These are phyloP conservation scores for Spinus olivaceus DNA, from an alignment of 2,797 vertebrate genomes.

Conservation along the genomic window DNA sequence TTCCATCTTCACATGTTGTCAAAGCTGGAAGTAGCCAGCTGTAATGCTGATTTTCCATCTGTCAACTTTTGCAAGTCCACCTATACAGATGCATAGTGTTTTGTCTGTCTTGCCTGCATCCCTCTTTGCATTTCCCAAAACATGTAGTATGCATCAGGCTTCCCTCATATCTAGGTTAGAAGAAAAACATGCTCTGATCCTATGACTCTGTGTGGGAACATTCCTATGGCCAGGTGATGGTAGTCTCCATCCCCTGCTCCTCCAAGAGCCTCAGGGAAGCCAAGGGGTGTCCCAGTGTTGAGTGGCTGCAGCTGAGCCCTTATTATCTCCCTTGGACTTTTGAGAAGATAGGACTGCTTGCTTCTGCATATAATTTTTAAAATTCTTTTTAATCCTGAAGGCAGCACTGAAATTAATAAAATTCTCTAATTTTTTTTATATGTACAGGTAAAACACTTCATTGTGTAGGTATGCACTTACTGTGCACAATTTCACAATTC, in stretches of 20 bases:
- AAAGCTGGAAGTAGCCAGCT: not conserved
- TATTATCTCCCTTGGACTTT: not conserved
- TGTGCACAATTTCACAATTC: not conserved
- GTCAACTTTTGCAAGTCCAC: not conserved
- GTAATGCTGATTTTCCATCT: not conserved
- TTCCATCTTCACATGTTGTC: not conserved
- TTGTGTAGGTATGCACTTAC: not conserved
- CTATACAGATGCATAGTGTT: not conserved
- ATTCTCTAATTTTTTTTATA: not conserved
- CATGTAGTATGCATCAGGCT: not conserved
- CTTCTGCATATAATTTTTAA: not conserved
- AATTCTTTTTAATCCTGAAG: not conserved
- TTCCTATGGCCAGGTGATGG: not conserved
- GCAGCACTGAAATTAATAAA: not conserved
- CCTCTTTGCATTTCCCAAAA: not conserved
- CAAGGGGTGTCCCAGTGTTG: rapidly evolving
- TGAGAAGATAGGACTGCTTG: not conserved
- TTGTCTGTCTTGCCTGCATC: not conserved
- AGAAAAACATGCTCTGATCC: not conserved
- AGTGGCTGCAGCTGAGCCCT: not conserved
- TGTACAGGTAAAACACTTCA: not conserved
- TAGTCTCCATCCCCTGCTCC: not conserved
- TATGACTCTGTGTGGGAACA: not conserved
- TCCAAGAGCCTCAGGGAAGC: rapidly evolving
- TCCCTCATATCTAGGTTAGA: not conserved